These are phyloP conservation scores for Helostoma temminkii DNA, from an alignment of 2,797 vertebrate species.

Conservation along the genomic window DNA sequence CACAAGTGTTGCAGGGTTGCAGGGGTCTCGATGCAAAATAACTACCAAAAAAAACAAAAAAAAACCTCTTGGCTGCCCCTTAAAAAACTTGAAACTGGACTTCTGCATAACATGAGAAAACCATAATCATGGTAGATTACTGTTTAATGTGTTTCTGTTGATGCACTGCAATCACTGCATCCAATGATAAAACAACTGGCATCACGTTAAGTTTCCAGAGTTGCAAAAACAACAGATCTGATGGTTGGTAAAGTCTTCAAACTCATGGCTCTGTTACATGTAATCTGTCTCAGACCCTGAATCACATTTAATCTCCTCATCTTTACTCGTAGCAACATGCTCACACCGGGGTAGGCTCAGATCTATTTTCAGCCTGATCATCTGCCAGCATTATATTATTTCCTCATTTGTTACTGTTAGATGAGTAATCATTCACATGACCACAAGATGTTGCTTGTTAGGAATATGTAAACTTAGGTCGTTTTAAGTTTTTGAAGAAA, in stretches of 20 bases:
- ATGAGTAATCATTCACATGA: constrained; percentile 12
- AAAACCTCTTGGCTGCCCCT: neutral
- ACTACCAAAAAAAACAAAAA: too few relatives aligned
- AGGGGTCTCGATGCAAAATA: too few relatives aligned
- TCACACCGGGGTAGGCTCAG: neutral
- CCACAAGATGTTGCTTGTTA: constrained; percentile 14
- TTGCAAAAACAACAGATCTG: constrained; percentile 2
- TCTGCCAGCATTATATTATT: constrained; percentile 9
- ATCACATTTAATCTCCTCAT: constrained; percentile 29
- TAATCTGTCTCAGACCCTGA: constrained; percentile 5
- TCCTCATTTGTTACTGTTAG: constrained; percentile 9
- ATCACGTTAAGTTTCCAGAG: neutral
- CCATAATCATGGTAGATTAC: neutral
- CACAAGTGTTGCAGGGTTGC: too few relatives aligned
- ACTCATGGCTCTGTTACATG: neutral
- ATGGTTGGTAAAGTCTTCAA: constrained; percentile 3
- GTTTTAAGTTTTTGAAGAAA: neutral
- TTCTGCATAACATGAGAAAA: neutral
- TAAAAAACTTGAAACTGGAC: neutral
- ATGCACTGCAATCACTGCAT: neutral
- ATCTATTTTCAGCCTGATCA: constrained; percentile 10
- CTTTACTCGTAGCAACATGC: constrained; percentile 13
- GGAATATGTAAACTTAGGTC: neutral
- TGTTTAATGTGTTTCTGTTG: neutral
- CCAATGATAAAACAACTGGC: neutral